Conservation (phyloP, 2,113 vertebrate species). For the Pelusios castaneus region DNA sequence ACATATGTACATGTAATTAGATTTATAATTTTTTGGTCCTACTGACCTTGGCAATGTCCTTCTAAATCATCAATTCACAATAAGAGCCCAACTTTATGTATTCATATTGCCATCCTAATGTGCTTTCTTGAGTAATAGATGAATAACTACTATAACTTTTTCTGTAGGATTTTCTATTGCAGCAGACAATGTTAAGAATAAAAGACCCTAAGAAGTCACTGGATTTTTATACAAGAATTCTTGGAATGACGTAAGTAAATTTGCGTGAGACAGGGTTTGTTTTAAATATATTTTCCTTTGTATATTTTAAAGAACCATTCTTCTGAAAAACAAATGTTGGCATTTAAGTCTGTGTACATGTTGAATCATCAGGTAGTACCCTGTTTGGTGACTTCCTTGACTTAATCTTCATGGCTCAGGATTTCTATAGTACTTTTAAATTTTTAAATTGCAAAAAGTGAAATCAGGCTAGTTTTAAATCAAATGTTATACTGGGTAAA, state of each 20-base stretch:
- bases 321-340: neutral
- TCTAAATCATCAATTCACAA: neutral
- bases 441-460: neutral
- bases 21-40: neutral
- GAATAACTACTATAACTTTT: neutral
- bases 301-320: neutral
- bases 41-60: neutral
- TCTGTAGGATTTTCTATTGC: constrained; percentile 92
- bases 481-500: neutral
- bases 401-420: neutral
- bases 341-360: neutral
- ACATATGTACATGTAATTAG: neutral
- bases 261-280: neutral
- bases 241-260: constrained; percentile 96
- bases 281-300: neutral
- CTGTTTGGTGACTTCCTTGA: neutral
- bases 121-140: neutral
- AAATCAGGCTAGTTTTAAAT: neutral
- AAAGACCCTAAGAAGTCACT: constrained; percentile 96
- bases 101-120: neutral
- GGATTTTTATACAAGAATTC: constrained; percentile 96
- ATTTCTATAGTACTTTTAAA: neutral
- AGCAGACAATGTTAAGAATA: constrained; percentile 97
- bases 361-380: neutral
- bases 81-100: neutral